These are phyloP conservation scores for Parnassius mnemosyne DNA, from an alignment of 2,888 invertebrate genomes.

Conservation along the genomic window DNA sequence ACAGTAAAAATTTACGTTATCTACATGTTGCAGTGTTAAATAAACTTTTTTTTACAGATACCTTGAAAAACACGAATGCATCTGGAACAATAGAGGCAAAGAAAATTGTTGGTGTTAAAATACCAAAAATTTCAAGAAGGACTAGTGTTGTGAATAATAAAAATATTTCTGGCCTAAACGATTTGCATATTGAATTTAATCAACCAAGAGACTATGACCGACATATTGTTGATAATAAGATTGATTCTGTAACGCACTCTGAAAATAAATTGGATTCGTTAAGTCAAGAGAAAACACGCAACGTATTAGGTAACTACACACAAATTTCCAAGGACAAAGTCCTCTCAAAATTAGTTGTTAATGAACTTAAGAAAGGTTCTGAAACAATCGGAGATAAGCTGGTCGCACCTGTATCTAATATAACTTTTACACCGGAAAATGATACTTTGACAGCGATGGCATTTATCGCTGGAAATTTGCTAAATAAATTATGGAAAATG, in stretches of 20 bases:
- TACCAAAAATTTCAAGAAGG: constrained; percentile 44
- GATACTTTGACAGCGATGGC: constrained; percentile 71
- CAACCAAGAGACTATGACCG: constrained; percentile 47
- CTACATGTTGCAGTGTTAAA: too few species aligned
- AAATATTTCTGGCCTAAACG: constrained; percentile 39
- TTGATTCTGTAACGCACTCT: constrained; percentile 47
- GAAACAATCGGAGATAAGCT: constrained; percentile 60
- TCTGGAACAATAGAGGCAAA: constrained; percentile 56
- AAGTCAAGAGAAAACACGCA: constrained; percentile 42
- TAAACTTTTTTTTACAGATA: constrained; percentile 48
- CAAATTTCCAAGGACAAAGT: constrained; percentile 53
- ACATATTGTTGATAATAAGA: constrained; percentile 61
- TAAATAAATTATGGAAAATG: constrained; percentile 71
- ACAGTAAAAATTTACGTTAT: too few species aligned
- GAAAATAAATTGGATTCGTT: constrained; percentile 41
- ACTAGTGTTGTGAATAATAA: constrained; percentile 36
- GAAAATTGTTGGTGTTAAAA: constrained; percentile 40
- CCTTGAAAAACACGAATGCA: constrained; percentile 47
- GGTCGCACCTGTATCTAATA: constrained; percentile 59
- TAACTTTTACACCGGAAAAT: constrained; percentile 70
- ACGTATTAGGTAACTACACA: constrained; percentile 50
- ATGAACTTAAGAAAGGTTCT: constrained; percentile 57
- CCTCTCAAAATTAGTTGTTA: constrained; percentile 63
- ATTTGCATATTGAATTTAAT: constrained; percentile 58
- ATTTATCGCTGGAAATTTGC: constrained; percentile 67